Evolutionary conservation across 2,797 vertebrate genomes (phyloP).

Genomic region (Triplophysa yarkandensis): DNA sequence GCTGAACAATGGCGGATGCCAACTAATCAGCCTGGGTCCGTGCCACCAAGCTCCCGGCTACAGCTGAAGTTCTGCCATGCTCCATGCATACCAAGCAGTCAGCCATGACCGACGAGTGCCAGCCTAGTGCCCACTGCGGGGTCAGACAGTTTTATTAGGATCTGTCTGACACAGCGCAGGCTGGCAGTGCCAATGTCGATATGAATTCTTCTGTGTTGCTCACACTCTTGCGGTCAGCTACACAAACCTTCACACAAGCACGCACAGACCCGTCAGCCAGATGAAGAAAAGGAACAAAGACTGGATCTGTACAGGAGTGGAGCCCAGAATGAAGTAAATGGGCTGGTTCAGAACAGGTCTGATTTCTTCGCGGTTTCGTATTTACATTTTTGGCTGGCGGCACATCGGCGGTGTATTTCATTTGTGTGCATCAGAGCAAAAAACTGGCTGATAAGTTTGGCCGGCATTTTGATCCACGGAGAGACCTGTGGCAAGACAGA

Average conservation of each 20-base stretch:
- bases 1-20: conserved; percentile 78
- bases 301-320: conserved; percentile 21
- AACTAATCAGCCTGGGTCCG: conserved; percentile 84
- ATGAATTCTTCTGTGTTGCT: conserved; percentile 82
- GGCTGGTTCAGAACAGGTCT: conserved; percentile 35
- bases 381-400: conserved; percentile 49
- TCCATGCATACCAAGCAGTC: conserved; percentile 80
- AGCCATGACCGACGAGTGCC: conserved; percentile 85
- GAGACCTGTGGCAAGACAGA: conserved; percentile 4
- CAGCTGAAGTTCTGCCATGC: conserved; percentile 78
- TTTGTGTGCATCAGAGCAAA: conserved; percentile 40
- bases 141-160: conserved; percentile 96
- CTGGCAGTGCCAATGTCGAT: conserved; percentile 85
- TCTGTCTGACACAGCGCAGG: conserved; percentile 89
- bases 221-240: conserved; percentile 63
- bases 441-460: conserved; percentile 24
- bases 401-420: conserved; percentile 22
- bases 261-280: conserved; percentile 16
- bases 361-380: conserved; percentile 29
- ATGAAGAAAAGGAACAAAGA: conserved; percentile 33
- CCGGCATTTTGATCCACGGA: conserved; percentile 1
- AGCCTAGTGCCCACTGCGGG: conserved; percentile 87
- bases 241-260: conserved; percentile 57
- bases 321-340: conserved; percentile 36
- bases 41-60: conserved; percentile 82